Conservation (phyloP, 2,888 invertebrate genomes). For the Trisateles emortualis region DNA sequence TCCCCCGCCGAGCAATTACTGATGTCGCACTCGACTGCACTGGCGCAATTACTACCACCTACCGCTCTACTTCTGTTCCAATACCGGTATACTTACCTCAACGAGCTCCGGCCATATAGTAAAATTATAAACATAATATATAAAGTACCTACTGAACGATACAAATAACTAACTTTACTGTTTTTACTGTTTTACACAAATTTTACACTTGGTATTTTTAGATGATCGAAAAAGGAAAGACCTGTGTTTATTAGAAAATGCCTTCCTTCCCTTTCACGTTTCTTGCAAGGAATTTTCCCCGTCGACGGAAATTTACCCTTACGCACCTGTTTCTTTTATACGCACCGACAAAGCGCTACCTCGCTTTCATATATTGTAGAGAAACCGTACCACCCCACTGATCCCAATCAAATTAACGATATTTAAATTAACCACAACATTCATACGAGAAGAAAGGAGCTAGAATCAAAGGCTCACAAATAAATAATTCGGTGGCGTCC, state of each 20-base stretch:
- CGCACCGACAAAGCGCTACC: constrained; percentile 55
- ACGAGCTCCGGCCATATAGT: constrained; percentile 19
- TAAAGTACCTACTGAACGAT: no score
- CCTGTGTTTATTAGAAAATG: constrained; percentile 71
- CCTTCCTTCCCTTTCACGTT: constrained; percentile 65
- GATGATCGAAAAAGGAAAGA: constrained; percentile 32
- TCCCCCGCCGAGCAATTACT: constrained; percentile 79
- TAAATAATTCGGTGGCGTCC: constrained; percentile 53
- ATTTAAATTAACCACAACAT: constrained; percentile 57
- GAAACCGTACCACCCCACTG: constrained; percentile 31
- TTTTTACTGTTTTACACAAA: no score
- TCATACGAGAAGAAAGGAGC: constrained; percentile 38
- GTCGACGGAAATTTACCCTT: constrained; percentile 62
- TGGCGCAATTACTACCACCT: constrained; percentile 69
- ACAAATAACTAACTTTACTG: no score
- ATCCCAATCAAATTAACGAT: constrained; percentile 61
- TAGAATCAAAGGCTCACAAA: constrained; percentile 45
- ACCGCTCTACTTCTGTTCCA: constrained; percentile 48
- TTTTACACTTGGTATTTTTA: constrained; percentile 15
- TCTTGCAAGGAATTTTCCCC: constrained; percentile 64
- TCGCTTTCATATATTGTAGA: constrained; percentile 51
- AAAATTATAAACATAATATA: background rate
- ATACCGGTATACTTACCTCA: constrained; percentile 38
- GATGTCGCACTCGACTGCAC: constrained; percentile 78
- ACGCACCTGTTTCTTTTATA: constrained; percentile 65